Evolutionary conservation across 2,797 vertebrate genomes (phyloP).

Genomic region (Iguana delicatissima): DNA sequence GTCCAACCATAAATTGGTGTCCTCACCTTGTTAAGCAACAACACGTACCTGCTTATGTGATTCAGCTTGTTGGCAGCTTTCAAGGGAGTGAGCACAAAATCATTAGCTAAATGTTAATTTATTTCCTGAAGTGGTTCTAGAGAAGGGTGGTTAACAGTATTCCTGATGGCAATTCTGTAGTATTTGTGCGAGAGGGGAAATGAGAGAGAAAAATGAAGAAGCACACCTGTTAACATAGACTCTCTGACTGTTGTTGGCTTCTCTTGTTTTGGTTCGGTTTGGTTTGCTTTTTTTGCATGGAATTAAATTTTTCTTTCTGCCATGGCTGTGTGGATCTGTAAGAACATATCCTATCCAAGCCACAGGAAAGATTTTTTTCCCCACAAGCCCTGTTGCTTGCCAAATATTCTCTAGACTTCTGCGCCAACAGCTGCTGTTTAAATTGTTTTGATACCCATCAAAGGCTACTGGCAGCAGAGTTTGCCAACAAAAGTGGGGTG

Average conservation of each 20-base stretch:
- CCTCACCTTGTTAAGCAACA: slow-evolving; percentile 16
- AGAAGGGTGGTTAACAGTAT: background rate
- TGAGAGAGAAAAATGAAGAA: background rate
- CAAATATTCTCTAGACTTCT: slow-evolving; percentile 60
- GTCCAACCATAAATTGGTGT: background rate
- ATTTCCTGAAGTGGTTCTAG: background rate
- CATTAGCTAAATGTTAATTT: background rate
- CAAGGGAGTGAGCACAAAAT: slow-evolving; percentile 3
- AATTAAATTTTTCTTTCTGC: slow-evolving; percentile 25
- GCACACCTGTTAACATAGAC: background rate
- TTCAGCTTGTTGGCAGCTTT: slow-evolving; percentile 16
- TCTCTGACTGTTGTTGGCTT: slow-evolving; percentile 10
- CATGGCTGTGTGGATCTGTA: slow-evolving; percentile 41
- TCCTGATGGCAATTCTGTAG: background rate
- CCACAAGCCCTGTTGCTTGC: slow-evolving; percentile 49
- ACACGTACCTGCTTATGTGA: background rate
- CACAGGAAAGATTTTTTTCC: slow-evolving; percentile 52
- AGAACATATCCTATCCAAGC: slow-evolving; percentile 50
- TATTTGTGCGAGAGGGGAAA: background rate
- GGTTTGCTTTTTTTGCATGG: slow-evolving; percentile 6
- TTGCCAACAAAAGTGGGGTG: slow-evolving; percentile 26
- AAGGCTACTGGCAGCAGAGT: slow-evolving; percentile 60
- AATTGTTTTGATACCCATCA: slow-evolving; percentile 68
- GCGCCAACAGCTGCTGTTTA: slow-evolving; percentile 57
- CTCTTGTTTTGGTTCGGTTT: too few species aligned